Evolutionary conservation across 1,140 invertebrate genomes (phyloP), one percentile per base, ranked within the genome.

Genomic region (Lasioglossum albipes): DNA sequence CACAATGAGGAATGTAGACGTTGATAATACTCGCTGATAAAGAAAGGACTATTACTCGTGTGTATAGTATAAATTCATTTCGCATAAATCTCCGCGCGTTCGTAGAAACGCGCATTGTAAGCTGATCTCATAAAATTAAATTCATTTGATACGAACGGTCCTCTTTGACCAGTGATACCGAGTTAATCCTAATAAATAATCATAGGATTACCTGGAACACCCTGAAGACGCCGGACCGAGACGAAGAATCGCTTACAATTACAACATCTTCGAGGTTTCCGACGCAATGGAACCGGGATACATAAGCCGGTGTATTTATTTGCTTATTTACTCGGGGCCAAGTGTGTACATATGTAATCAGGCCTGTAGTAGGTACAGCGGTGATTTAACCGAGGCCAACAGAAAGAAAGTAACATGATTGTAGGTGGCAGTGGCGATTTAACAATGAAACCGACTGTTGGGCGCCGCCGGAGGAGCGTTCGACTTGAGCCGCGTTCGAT

Each of bases 401-500:
- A 59, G 81, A 91, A 91, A 90, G 89, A 91, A 90, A 91, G 90
- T 90, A 90, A 89, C 84, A 91, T 88, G 85, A 66, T 89, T 87
- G 90, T 91, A 88, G 89, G 90, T 91, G 87, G 90, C 75, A 88
- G 64, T 83, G 86, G 79, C 79, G 79, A 75, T 83, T 86, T 75
- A 89, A 90, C 89, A 89, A 90, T 91, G 86, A 88, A 86, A 78
- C 79, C 72, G 70, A 78, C 71, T 78, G 31, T 83, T 80, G 62
- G 52, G n/a, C n/a, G n/a, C n/a, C 68, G 61, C 61, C 42, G 54
- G 64, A 59, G 41, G 0, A 82, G 64, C 20, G 75, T 71, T 68
- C 2, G 74, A 65, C 31, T 61, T 54, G 66, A 87, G 67, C 72
- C 49, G 57, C 57, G 45, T 59, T 71, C 42, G 79, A 81, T 59